A percentile compares a stretch with the other conserved stretches of the same genome.
Conservation (phyloP, 92 coral and sea anemone genomes). For the Actinostola sp. region DNA sequence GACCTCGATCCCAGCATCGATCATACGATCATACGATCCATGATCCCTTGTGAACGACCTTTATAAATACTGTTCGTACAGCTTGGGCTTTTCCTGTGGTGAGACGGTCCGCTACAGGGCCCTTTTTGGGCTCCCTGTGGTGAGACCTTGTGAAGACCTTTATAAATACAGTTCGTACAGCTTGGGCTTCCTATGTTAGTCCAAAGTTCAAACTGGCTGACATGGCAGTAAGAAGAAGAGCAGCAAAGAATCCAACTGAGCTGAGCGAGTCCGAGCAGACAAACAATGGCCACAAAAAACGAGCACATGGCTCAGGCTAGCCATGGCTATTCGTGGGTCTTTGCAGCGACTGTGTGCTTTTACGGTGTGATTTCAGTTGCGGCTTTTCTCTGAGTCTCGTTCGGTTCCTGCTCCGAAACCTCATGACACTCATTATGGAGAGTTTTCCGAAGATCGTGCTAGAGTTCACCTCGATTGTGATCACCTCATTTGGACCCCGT, state of each 20-base stretch:
- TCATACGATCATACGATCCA: too few species aligned
- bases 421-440: conserved; percentile 52
- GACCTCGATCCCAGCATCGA: too few species aligned
- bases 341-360: conserved; percentile 46
- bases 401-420: conserved; percentile 73
- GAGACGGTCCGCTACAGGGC: too few species aligned
- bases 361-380: conserved; percentile 38
- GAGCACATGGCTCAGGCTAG: neutral
- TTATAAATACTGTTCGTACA: too few species aligned
- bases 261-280: neutral
- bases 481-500: conserved; percentile 84
- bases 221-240: neutral
- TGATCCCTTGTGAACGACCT: too few species aligned
- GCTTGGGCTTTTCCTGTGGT: too few species aligned
- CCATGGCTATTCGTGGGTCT: conserved; percentile 44
- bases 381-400: conserved; percentile 58
- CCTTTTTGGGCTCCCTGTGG: conserved; percentile 5
- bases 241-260: neutral
- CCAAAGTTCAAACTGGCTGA: conserved; percentile 30
- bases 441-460: conserved; percentile 92
- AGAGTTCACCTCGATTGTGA: conserved; percentile 72
- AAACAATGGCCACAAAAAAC: neutral
- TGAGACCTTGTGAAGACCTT: neutral
- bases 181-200: neutral
- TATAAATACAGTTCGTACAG: too few species aligned